Evolutionary conservation across 2,797 vertebrate genomes (phyloP), one percentile per base, ranked within the genome.

Genomic region (Rhinichthys osculus): DNA sequence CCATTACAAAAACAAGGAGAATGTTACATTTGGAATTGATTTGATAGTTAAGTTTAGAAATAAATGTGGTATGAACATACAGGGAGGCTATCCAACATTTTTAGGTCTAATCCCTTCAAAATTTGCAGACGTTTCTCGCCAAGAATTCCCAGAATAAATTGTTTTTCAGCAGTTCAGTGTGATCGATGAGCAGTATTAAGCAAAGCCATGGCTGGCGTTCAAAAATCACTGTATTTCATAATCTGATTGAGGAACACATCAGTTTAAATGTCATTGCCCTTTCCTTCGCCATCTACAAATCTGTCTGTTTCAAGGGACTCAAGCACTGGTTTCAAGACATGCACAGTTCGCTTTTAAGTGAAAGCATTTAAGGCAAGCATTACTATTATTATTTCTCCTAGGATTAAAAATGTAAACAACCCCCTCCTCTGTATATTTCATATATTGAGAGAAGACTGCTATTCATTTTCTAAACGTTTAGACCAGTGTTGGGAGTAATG

Each of bases 21-120:
- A 86, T 84, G 71, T 86, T 82, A 72, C 67, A 57, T 66, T 84
- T 81, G 87, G 72, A 83, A 54, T 27, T 21, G 47, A 88, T 82
- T 76, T 33, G 23, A 66, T 47, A 23, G 57, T 54, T 23, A 73
- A 27, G 47, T 57, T 81, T 42, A 67, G 50, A 59, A 62, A 82
- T 78, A 78, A 40, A 27, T 82, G 47, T 88, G 64, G 89, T 88
- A 87, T 87, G 87, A 90, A 90, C 38, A 30, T 19, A 84, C 54
- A 23, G 50, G 47, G 71, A 81, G 62, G 83, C 50, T 88, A 57
- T 87, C 85, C 79, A 82, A 71, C 87, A 85, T 82, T 90, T 90
- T 82, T 81, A 54, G 84, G 77, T 79, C 87, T 91, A 89, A 90
- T 94, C 89, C 85, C 87, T 85, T 79, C 85, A 83, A 91, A 92